Base-by-base conservation (phyloP, 2,113 vertebrate species). In the Bolborhynchus lineola region DNA sequence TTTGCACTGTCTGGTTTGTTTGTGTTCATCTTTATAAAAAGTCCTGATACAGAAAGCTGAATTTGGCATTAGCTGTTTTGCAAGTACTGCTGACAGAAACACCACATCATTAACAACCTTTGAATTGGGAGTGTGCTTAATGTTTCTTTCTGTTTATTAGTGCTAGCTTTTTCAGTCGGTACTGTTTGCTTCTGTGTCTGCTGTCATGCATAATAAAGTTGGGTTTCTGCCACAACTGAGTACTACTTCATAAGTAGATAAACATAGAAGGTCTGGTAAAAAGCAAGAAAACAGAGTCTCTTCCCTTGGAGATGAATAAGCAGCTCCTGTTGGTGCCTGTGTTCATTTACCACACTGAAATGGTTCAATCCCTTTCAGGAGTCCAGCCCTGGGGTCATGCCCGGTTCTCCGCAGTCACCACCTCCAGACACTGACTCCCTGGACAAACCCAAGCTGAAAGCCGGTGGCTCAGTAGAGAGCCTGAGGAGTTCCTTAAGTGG, bases 361-460 rank as follows among this genome's bases (percentile, higher is more conserved):
- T 81, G 26, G 7, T 90, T 79, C 41, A 35, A 83, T 88, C 59
- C 59, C 18, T 97, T 97, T 50, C 92, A 97, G 95, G 97, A 99
- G 98, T 98, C 98, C 5, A 99, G 98, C 95, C 98, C 98, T 8
- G 99, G 99, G n/a, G 98, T 98, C 29, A 95, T 98, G 53, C 98
- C 98, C 0, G 97, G 98, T 80, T 99, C 98, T 42, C 98, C 98
- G 0, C 98, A 98, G 72, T 98, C 98, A 0, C 98, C 98, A 7
- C 98, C 98, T 18, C 98, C 98, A 21, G 99, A 99, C 90, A 91
- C 98, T 0, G 98, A 99, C 96, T 98, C 98, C 62, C 78, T 98
- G 96, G 99, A 99, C 96, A 99, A 99, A 81, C 99, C 99, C 89
- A 99, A 99, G 97, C 99, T 99, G 26, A 99, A 99, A 97, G 99